Evolutionary conservation across 92 coral and sea anemone species (phyloP).

Genomic region (Epizoanthus scotinus): DNA sequence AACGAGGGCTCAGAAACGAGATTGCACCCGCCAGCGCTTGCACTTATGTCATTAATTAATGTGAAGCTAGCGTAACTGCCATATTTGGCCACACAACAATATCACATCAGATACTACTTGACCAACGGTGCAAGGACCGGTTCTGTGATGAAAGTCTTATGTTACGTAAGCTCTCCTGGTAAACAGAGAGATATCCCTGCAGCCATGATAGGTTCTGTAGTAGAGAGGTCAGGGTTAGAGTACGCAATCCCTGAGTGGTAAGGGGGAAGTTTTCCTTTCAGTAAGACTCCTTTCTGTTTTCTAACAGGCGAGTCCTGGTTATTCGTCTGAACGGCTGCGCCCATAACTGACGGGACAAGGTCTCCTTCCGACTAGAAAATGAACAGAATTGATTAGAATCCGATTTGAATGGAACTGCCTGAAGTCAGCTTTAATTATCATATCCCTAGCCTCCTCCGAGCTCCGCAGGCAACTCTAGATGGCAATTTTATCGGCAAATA

Average conservation of each 20-base stretch:
- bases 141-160: neutral
- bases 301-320: conserved; percentile 46
- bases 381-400: neutral
- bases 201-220: conserved; percentile 67
- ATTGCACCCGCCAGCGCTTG: too few species aligned
- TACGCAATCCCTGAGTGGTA: conserved; percentile 49
- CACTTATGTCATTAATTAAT: too few species aligned
- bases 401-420: too few species aligned
- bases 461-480: too few species aligned
- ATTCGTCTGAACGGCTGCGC: conserved; percentile 68
- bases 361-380: conserved; percentile 69
- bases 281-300: conserved; percentile 62
- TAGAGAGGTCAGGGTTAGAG: conserved; percentile 67
- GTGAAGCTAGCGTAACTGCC: too few species aligned
- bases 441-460: too few species aligned
- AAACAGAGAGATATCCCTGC: conserved; percentile 73
- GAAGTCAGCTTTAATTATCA: too few species aligned
- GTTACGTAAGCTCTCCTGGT: conserved; percentile 44
- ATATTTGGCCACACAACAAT: too few species aligned
- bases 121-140: neutral
- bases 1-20: too few species aligned
- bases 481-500: too few species aligned
- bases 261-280: conserved; percentile 70
- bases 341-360: conserved; percentile 65
- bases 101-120: neutral